Base-by-base conservation (phyloP, 2,797 vertebrate species). In the Sparidentex hasta region DNA sequence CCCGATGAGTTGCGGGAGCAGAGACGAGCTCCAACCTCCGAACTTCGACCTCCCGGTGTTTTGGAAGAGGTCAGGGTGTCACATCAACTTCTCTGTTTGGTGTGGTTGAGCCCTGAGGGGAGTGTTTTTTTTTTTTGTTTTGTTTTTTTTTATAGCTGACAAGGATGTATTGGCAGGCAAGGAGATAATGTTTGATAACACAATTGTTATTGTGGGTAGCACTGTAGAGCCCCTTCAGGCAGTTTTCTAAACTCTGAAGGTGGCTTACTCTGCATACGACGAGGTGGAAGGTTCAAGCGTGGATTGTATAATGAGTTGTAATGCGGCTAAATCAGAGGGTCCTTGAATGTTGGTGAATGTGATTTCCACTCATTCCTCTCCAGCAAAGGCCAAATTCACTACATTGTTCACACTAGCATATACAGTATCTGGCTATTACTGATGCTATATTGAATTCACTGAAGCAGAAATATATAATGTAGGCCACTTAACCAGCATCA, bases 11-110 rank as follows among this genome's bases (percentile, higher is more conserved):
- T 82, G 78, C 23, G 25, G 88, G 78, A 27, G 2, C 67, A 21
- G 78, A 90, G 90, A 93, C 82, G 23, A 87, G 90, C 81, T 74
- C 77, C 29, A 75, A 91, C 87, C 89, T 87, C 71, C 90, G 83
- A 93, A 71, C 92, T 83, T 43, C 18, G 38, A 80, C 85, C 89
- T 81, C 72, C 17, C 21, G 21, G 58, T 83, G 81, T 80, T 88
- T 85, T 68, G 59, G 65, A 74, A 64, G 68, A 82, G 89, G 92
- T 90, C 85, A 81, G 50, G 11, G 57, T 73, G 88, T 78, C 78
- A 82, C 65, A 50, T 75, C 61, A 59, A 82, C 76, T 83, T 87
- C 82, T 73, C 66, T 61, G 65, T 74, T 88, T 87, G 77, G 52
- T 58, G 27, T 64, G 61, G 61, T 85, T 51, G 23, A 12, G 80